A percentile compares a stretch with the other conserved stretches of the same genome.
phyloP scores from a whole-genome alignment of 1,140 invertebrate species.

The Drosophila mayri region DNA sequence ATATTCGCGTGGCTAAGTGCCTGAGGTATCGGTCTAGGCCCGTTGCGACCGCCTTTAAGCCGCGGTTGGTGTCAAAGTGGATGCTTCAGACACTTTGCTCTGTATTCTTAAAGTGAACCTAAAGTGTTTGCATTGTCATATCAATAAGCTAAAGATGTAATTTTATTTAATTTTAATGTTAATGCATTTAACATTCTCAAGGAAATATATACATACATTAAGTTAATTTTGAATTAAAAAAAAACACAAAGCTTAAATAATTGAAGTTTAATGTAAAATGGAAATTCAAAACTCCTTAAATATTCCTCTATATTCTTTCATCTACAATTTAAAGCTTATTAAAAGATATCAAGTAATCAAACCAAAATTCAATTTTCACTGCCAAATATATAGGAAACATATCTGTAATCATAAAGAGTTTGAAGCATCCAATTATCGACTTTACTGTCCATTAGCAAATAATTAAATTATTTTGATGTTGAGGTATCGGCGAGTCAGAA shows the following conservation, averaged over 20 bases:
- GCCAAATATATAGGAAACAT: background rate
- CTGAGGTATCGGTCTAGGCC: conserved; percentile 8
- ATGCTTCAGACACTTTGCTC: conserved; percentile 1
- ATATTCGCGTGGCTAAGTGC: conserved; percentile 40
- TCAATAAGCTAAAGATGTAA: too few species aligned
- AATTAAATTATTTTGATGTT: conserved; percentile 6
- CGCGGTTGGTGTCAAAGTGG: background rate
- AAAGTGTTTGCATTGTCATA: too few species aligned
- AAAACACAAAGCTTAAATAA: background rate
- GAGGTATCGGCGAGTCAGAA: conserved; percentile 5
- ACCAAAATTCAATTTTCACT: background rate
- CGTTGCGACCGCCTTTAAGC: background rate
- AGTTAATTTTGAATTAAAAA: background rate
- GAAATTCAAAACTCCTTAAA: background rate
- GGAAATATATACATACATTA: too few species aligned
- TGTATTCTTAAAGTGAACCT: conserved; percentile 3
- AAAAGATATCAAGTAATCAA: background rate
- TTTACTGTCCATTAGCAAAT: background rate
- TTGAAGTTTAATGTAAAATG: background rate
- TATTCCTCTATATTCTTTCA: background rate
- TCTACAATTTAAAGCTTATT: background rate
- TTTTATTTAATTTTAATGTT: too few species aligned
- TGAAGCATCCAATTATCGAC: conserved; percentile 1
- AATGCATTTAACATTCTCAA: too few species aligned
- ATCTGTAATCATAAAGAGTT: background rate